These are phyloP conservation scores for Dendrolimus houi DNA, from an alignment of 2,888 invertebrate genomes.

Conservation along the genomic window DNA sequence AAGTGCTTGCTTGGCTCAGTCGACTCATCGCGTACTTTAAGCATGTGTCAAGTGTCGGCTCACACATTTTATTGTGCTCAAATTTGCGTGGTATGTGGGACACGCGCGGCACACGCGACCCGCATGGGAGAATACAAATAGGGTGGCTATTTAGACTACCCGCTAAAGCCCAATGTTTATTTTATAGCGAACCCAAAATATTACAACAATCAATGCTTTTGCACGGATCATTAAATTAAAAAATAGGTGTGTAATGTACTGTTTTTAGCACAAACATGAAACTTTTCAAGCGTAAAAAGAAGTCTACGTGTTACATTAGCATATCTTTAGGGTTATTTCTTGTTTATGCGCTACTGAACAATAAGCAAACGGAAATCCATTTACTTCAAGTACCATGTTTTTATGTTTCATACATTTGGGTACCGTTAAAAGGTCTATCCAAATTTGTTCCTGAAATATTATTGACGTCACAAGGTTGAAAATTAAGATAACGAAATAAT, in stretches of 20 bases:
- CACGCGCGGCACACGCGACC: conserved; percentile 69
- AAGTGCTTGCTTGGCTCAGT: conserved; percentile 32
- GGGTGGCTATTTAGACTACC: conserved; percentile 16
- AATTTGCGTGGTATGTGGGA: conserved; percentile 66
- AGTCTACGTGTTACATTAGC: conserved; percentile 7
- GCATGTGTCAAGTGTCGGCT: conserved; percentile 44
- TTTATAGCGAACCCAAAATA: background rate
- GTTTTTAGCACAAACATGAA: conserved; percentile 10
- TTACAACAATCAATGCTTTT: background rate
- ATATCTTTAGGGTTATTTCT: background rate
- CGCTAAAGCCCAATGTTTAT: background rate
- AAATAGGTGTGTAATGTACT: conserved; percentile 3
- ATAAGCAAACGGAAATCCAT: background rate
- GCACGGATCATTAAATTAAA: background rate
- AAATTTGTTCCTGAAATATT: too few species aligned
- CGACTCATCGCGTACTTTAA: conserved; percentile 37
- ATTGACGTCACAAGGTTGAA: too few species aligned
- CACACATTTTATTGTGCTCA: conserved; percentile 50
- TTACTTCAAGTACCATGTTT: background rate
- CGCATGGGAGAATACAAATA: conserved; percentile 40
- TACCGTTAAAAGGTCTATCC: too few species aligned
- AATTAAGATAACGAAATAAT: too few species aligned
- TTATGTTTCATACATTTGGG: too few species aligned
- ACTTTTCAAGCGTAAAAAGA: conserved; percentile 1
- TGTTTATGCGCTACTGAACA: background rate